Evolutionary conservation across 64 coral and sea anemone genomes (phyloP).

Genomic region (Anthopleura sola): DNA sequence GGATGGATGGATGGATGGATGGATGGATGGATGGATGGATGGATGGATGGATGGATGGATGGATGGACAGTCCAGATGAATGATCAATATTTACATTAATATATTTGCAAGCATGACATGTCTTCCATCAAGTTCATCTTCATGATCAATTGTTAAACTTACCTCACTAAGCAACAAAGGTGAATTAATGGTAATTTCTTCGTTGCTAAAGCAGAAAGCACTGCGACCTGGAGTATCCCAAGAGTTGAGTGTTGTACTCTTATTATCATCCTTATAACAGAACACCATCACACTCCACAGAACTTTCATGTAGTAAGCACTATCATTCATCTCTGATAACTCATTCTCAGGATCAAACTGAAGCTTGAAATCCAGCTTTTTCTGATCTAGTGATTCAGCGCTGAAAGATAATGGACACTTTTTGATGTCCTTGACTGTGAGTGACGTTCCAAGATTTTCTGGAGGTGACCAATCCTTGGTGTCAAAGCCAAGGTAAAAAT

Average conservation of each 20-base stretch:
- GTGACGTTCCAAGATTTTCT: conserved; percentile 40
- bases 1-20: too few species aligned
- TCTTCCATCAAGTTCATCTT: too few species aligned
- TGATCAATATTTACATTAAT: too few species aligned
- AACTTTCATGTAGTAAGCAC: conserved; percentile 91
- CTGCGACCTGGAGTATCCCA: conserved; percentile 76
- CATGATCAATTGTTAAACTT: background rate
- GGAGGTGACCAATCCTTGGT: conserved; percentile 66
- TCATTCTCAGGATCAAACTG: conserved; percentile 67
- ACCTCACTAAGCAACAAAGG: conserved; percentile 76
- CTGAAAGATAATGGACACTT: conserved; percentile 58
- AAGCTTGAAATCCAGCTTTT: conserved; percentile 76
- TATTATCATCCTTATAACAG: conserved; percentile 73
- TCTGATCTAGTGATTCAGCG: conserved; percentile 23
- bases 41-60: too few species aligned
- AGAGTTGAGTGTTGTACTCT: conserved; percentile 54
- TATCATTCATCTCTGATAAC: conserved; percentile 73
- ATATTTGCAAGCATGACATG: too few species aligned
- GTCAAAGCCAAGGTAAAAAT: conserved; percentile 89
- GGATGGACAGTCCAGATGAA: too few species aligned
- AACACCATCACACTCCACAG: conserved; percentile 79
- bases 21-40: too few species aligned
- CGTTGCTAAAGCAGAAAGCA: conserved; percentile 87
- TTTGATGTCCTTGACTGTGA: conserved; percentile 46
- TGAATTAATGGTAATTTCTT: conserved; percentile 64